Evolutionary conservation across 2,113 vertebrate species (phyloP), one percentile per base, ranked within the genome.

Genomic region (Loxodonta africana): DNA sequence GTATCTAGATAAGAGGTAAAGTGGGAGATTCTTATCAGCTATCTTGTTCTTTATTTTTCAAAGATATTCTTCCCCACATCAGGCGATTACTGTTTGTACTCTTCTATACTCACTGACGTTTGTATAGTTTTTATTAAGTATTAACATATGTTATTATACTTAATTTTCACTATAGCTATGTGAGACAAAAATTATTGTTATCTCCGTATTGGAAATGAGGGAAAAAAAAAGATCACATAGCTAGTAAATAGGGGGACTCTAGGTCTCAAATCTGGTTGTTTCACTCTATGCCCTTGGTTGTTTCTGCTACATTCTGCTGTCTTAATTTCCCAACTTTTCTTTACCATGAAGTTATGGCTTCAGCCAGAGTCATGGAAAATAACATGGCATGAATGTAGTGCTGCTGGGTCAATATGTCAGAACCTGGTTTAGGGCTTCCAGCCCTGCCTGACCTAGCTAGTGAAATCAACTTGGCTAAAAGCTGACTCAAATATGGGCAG

Each of bases 141-240:
- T 63, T 89, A 93, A 21, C 44, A 48, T 25, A 17, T 0, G 5
- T 48, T 57, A 77, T 86, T 15, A 37, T 73, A 65, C 8, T 67
- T 87, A 25, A 77, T 74, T 62, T 21, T 48, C 7, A 62, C 20
- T 30, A 17, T 3, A 57, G 37, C 4, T 26, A 60, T 41, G 15
- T 60, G 67, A 93, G 53, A 90, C 74, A 76, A 90, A 92, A 92
- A 83, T 77, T 60, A 28, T 87, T 86, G 14, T 83, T 76, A 20
- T 65, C 28, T 46, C 15, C 46, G 74, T 51, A 15, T 12, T 57
- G 15, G 53, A 57, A 57, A 14, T 57, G 53, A 57, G 53, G 53
- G 11, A 12, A 57, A 89, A 14, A 2, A 12, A 63, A 57, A 73
- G 44, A 8, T 81, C 81, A 76, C 30, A 48, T 23, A 60, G 51